These are phyloP conservation scores for Daubentonia madagascariensis DNA, from an alignment of 2,113 vertebrate species.

Conservation along the genomic window DNA sequence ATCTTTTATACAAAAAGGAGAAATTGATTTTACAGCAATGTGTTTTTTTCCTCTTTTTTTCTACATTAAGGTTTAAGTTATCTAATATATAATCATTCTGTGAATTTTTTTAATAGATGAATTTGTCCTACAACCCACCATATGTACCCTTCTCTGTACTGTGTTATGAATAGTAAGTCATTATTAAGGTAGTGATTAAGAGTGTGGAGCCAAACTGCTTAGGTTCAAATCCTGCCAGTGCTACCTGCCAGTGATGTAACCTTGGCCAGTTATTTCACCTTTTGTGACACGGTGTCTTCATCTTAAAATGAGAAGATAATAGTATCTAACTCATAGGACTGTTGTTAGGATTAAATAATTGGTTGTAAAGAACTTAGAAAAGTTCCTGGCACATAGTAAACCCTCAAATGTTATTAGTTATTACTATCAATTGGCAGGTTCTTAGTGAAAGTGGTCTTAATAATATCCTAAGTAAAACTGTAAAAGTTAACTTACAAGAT, in stretches of 20 bases:
- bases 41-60: background rate
- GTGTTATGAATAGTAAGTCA: background rate
- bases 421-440: background rate
- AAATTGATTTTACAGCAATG: background rate
- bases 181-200: background rate
- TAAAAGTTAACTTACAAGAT: conserved; percentile 2
- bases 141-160: background rate
- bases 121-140: background rate
- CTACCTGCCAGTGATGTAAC: background rate
- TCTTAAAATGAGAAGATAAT: background rate
- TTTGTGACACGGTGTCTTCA: background rate
- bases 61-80: background rate
- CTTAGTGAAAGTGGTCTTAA: background rate
- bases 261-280: background rate
- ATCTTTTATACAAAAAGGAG: background rate
- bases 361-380: background rate
- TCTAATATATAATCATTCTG: background rate
- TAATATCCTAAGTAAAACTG: background rate
- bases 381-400: background rate
- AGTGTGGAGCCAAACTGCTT: background rate
- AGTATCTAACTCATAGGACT: background rate
- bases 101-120: background rate
- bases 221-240: background rate
- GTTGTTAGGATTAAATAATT: background rate
- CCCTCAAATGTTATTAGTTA: background rate